phyloP scores from a whole-genome alignment of 2,797 vertebrate species.

The Steatocranus sp. region DNA sequence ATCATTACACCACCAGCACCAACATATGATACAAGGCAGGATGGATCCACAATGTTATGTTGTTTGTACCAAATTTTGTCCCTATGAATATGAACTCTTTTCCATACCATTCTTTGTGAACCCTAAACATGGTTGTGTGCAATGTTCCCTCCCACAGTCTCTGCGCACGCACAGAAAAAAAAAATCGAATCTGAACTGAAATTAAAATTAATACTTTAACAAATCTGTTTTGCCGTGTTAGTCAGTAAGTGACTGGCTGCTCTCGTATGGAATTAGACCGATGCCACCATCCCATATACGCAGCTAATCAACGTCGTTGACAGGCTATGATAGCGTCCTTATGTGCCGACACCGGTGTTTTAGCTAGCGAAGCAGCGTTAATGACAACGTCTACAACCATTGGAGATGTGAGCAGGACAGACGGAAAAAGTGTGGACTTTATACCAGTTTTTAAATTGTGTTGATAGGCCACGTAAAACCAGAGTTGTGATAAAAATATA shows the following conservation, averaged over 20 bases:
- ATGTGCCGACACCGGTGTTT: accelerated
- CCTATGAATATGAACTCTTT: not conserved
- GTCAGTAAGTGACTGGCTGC: not conserved
- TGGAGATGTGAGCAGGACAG: not conserved
- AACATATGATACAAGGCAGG: not conserved
- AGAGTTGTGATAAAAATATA: too few relatives aligned
- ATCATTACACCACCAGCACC: not conserved
- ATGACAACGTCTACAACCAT: not conserved
- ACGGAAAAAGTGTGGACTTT: not conserved
- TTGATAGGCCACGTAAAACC: too few relatives aligned
- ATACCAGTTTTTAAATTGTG: too few relatives aligned
- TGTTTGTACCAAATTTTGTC: not conserved
- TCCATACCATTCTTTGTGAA: not conserved
- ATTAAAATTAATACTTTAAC: accelerated
- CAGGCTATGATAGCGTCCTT: not conserved
- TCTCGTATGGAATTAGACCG: not conserved
- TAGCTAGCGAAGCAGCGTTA: too few relatives aligned
- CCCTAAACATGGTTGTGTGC: not conserved
- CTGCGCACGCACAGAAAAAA: too few relatives aligned
- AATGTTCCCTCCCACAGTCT: too few relatives aligned
- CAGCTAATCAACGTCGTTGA: not conserved
- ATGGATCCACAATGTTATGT: not conserved
- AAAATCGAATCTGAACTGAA: not conserved
- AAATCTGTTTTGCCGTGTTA: not conserved
- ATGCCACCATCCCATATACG: accelerated